Evolutionary conservation across 2,888 invertebrate genomes (phyloP).

Genomic region (Bembecia ichneumoniformis): DNA sequence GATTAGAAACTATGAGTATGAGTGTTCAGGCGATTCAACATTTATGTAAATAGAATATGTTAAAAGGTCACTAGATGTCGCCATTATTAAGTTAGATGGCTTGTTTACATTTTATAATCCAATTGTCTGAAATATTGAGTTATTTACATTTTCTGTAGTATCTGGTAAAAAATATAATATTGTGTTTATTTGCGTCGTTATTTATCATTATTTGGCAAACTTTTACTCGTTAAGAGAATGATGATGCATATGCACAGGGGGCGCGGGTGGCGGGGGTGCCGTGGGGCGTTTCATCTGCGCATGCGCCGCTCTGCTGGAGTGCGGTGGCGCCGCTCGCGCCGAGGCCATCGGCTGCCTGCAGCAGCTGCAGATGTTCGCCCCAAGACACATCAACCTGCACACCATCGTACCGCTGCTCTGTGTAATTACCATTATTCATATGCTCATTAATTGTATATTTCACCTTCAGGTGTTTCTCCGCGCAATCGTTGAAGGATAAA

Average conservation of each 20-base stretch:
- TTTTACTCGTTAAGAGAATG: too few relatives aligned
- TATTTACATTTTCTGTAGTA: background rate
- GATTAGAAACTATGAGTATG: too few relatives aligned
- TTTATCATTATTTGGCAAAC: too few relatives aligned
- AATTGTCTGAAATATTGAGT: background rate
- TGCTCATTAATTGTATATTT: background rate
- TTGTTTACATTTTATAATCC: too few relatives aligned
- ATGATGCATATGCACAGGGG: background rate
- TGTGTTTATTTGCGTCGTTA: too few relatives aligned
- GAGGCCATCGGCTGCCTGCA: conserved; percentile 97
- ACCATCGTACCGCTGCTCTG: conserved; percentile 93
- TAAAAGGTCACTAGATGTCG: too few relatives aligned
- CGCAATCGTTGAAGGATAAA: too few relatives aligned
- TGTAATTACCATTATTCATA: conserved; percentile 70
- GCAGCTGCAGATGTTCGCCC: conserved; percentile 97
- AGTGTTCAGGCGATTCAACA: too few relatives aligned
- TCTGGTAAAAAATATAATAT: background rate
- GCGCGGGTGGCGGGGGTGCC: conserved; percentile 24
- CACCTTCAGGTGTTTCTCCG: background rate
- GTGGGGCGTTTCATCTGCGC: conserved; percentile 86
- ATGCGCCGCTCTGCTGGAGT: conserved; percentile 92
- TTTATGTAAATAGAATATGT: too few relatives aligned
- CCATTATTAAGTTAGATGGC: too few relatives aligned
- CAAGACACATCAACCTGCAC: conserved; percentile 92
- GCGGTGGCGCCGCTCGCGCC: conserved; percentile 91